Evolutionary conservation across 2,797 vertebrate genomes (phyloP), one percentile per base, ranked within the genome.

Genomic region (Anisognathus igniventris): DNA sequence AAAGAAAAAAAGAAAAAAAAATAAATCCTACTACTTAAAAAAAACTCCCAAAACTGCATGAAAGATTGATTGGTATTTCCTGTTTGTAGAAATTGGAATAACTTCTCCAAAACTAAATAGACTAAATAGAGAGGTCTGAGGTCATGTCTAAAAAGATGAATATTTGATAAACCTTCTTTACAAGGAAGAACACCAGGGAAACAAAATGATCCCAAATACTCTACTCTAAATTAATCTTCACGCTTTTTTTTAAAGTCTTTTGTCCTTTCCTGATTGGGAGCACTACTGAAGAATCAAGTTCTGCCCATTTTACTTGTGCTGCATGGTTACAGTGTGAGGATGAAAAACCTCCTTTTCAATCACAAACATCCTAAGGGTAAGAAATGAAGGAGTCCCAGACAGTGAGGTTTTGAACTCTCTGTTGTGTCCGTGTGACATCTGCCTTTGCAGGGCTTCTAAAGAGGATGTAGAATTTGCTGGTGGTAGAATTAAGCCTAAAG

Each of bases 61-160:
- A 94, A 96, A 94, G 58, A 91, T 91, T 61, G 85, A 61, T 78
- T 78, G 40, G 7, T 83, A 40, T 74, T 95, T 96, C 39, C 40
- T 89, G 17, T 78, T 79, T 42, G 30, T 80, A 71, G 62, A 62
- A 90, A 71, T 19, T 67, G 35, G 60, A 90, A 27, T 79, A 79
- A 39, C 35, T 72, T 71, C 53, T 79, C 22, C 39, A 93, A 92
- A 86, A 53, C 24, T 84, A 76, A 84, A 76, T 6, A 82, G 35
- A 35, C n/a, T n/a, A n/a, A n/a, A n/a, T n/a, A n/a, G 11, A 54
- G 56, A 85, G 18, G 4, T 65, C 62, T 86, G 48, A 72, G 65
- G 24, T 84, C 33, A 33, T 8, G 0, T 53, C 60, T 73, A 16
- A 67, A 87, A 77, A 54, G 9, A 9, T 65, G 33, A 73, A 56